Base-by-base conservation (phyloP, 1,140 invertebrate species). In the Riptortus pedestris region DNA sequence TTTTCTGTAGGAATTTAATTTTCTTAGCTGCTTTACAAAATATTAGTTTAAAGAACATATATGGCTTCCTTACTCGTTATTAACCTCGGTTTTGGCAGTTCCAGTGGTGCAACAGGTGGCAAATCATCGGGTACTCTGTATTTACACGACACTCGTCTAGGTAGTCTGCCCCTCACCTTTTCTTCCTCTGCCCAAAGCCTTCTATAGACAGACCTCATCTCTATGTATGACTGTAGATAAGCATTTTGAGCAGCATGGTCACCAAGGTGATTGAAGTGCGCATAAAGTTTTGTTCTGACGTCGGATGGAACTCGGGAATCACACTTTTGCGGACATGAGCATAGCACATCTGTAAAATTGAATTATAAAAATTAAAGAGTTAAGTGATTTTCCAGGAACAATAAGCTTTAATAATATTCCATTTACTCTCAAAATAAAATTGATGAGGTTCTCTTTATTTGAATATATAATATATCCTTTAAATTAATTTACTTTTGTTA, bases 261-360 rank as follows among this genome's bases (percentile, higher is more conserved):
- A 16, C 72, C 73, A 28, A 80, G 68, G 55, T 72, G 74, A 64
- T 75, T 76, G 67, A 79, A 80, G 59, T 78, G 74, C 47, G 71
- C 68, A 68, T 78, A 79, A 2, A 80, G 72, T 11, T 70, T 68
- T 31, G 74, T 71, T 48, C 76, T 70, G 7, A 73, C 71, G 52
- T 75, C 74, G 47, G 70, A 65, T 12, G 78, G 74, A 26, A 80
- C 74, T 63, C 75, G 72, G 55, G 76, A 74, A 52, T 75, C 75
- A 69, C 79, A 80, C 73, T 76, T 78, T 72, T 79, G 79, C 7
- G 77, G 78, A 66, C 79, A 80, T 51, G 76, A 73, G 69, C 79
- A 80, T 24, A 80, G 67, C 65, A 74, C 75, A n/a, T 77, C 77
- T 75, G 72, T 0, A 48, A 48, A 11, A 33, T 24, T 20, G 11